These are phyloP conservation scores for Odontomyia ornata DNA, from an alignment of 2,888 invertebrate genomes.

Conservation along the genomic window DNA sequence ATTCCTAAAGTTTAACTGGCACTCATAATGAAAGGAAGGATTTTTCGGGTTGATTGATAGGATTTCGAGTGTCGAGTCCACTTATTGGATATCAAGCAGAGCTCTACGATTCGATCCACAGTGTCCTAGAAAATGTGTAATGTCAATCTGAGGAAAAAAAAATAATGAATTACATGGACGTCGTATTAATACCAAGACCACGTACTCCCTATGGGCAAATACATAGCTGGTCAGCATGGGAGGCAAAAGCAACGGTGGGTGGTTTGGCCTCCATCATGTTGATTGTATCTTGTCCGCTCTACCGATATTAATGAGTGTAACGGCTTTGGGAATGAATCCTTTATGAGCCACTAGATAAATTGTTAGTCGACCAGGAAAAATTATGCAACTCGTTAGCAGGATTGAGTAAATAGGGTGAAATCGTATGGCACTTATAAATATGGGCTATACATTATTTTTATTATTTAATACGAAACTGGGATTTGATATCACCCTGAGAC, in stretches of 20 bases:
- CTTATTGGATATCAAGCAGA: neutral
- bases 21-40: neutral
- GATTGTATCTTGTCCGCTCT: neutral
- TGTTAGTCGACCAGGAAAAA: neutral
- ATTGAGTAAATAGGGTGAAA: conserved; percentile 3
- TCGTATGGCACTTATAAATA: neutral
- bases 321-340: conserved; percentile 3
- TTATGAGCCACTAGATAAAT: neutral
- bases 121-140: neutral
- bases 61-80: neutral
- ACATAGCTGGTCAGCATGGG: neutral
- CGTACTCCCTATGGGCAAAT: neutral
- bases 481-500: neutral
- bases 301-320: neutral
- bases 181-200: conserved; percentile 11
- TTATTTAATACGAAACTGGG: neutral
- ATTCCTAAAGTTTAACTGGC: neutral
- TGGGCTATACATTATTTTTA: conserved; percentile 7
- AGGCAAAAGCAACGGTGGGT: neutral
- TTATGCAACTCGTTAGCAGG: neutral
- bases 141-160: neutral
- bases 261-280: neutral
- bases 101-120: neutral
- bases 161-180: conserved; percentile 27
- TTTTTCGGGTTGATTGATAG: conserved; percentile 26